phyloP scores from a whole-genome alignment of 2,797 vertebrate genomes.

The Oreortyx pictus region DNA sequence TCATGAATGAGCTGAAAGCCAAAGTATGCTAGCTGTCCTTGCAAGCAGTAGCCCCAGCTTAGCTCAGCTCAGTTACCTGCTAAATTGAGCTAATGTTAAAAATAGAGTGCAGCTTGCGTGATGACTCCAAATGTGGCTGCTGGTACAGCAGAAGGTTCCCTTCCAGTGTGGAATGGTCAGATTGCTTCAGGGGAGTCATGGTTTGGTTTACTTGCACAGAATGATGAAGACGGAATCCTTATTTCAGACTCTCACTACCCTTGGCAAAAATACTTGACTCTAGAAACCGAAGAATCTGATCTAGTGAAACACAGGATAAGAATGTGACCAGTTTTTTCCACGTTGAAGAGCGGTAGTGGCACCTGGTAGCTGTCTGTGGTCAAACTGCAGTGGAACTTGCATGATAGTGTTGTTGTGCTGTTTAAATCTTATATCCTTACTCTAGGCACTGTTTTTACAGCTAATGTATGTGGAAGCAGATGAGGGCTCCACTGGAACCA shows the following conservation, averaged over 20 bases:
- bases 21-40: conserved; percentile 75
- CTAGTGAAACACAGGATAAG: neutral
- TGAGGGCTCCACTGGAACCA: neutral
- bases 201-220: neutral
- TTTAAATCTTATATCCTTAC: neutral
- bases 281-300: neutral
- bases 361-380: accelerated
- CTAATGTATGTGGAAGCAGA: neutral
- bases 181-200: neutral
- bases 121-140: neutral
- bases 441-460: neutral
- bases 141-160: neutral
- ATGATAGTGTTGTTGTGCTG: neutral
- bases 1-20: conserved; percentile 78
- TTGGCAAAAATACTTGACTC: neutral
- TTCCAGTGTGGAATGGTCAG: neutral
- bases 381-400: neutral
- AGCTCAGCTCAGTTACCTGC: neutral
- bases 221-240: neutral
- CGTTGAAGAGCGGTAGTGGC: neutral
- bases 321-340: neutral
- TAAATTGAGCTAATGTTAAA: conserved; percentile 27
- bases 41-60: conserved; percentile 75
- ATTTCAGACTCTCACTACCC: neutral
- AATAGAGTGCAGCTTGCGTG: neutral